phyloP scores from a whole-genome alignment of 2,888 invertebrate genomes.

The Nomada ruficornis region DNA sequence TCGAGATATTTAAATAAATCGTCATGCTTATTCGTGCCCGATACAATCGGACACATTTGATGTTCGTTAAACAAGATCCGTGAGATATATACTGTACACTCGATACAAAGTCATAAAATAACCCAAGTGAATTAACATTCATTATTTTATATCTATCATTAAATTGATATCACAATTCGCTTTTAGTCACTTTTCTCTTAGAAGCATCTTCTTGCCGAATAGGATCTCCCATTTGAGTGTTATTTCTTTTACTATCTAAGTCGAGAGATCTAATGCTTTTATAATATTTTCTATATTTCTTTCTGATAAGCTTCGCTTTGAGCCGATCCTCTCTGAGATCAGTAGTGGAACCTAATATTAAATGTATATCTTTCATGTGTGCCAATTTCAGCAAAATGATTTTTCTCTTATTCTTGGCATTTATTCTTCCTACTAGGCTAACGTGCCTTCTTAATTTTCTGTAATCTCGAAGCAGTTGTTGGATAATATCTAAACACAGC shows the following conservation, averaged over 20 bases:
- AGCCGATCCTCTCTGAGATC: slow-evolving; percentile 72
- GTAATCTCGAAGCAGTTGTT: slow-evolving; percentile 75
- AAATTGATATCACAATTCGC: slow-evolving; percentile 79
- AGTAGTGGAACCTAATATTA: slow-evolving; percentile 75
- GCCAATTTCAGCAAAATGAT: slow-evolving; percentile 78
- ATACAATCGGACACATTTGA: slow-evolving; percentile 16
- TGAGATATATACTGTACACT: slow-evolving; percentile 37
- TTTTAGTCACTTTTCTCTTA: slow-evolving; percentile 56
- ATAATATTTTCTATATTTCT: slow-evolving; percentile 71
- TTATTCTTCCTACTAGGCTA: slow-evolving; percentile 58
- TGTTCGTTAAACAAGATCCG: slow-evolving; percentile 35
- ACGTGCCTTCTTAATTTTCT: slow-evolving; percentile 74
- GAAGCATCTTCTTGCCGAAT: slow-evolving; percentile 18
- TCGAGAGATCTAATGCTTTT: slow-evolving; percentile 49
- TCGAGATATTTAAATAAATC: slow-evolving; percentile 5
- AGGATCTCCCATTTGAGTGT: slow-evolving; percentile 32
- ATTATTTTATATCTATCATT: slow-evolving; percentile 38
- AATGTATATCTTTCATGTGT: slow-evolving; percentile 78
- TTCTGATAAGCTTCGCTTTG: slow-evolving; percentile 70
- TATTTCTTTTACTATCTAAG: slow-evolving; percentile 59
- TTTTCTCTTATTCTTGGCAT: slow-evolving; percentile 67
- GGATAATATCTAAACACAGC: slow-evolving; percentile 80
- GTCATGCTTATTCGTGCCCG: slow-evolving; percentile 17
- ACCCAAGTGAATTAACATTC: slow-evolving; percentile 29
- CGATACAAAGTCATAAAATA: slow-evolving; percentile 23